Conservation (phyloP, 2,888 invertebrate species). For the Tetramorium bicarinatum region DNA sequence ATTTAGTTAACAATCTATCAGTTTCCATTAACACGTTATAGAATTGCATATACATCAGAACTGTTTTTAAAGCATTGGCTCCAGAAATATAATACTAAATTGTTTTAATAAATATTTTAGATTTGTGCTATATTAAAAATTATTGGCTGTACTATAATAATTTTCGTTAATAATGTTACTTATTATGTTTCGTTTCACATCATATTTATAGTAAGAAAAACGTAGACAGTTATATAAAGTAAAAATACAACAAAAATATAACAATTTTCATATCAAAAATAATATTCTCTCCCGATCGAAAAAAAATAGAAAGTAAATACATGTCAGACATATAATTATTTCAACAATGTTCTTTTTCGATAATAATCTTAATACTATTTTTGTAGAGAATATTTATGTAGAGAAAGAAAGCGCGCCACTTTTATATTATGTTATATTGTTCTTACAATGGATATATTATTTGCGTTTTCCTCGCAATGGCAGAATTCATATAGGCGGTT, state of each 20-base stretch:
- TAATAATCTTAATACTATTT: conserved; percentile 24
- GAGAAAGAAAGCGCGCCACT: neutral
- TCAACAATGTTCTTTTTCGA: neutral
- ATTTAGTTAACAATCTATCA: neutral
- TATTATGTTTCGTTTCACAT: neutral
- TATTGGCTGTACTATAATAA: neutral
- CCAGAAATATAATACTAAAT: neutral
- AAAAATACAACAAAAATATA: neutral
- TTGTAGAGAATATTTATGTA: conserved; percentile 3
- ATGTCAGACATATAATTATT: neutral
- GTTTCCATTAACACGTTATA: neutral
- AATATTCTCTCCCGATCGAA: neutral
- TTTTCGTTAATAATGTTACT: neutral
- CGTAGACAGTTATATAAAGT: neutral
- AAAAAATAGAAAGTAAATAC: neutral
- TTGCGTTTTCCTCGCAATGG: conserved; percentile 6
- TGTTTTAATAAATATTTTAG: neutral
- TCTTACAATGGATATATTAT: neutral
- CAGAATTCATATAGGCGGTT: neutral
- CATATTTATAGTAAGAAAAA: neutral
- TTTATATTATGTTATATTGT: neutral
- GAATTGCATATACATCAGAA: neutral
- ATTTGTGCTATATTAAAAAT: neutral
- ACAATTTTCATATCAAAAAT: neutral
- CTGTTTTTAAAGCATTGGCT: neutral